These are phyloP conservation scores for Calameuta filiformis DNA, from an alignment of 2,888 invertebrate genomes.

Conservation along the genomic window DNA sequence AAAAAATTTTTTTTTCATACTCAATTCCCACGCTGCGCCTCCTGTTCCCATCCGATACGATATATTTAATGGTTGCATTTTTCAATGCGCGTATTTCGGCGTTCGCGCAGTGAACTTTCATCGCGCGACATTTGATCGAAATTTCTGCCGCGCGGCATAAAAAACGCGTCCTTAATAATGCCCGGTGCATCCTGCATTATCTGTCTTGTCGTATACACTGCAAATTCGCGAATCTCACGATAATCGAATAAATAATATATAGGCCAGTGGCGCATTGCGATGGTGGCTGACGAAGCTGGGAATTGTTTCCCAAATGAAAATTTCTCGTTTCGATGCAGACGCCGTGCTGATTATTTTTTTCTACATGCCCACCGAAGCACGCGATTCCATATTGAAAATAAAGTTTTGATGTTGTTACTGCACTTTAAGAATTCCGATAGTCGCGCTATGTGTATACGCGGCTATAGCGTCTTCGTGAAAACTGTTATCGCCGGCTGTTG, in stretches of 20 bases:
- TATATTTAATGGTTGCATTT: background rate
- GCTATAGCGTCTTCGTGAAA: background rate
- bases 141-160: background rate
- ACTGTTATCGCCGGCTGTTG: background rate
- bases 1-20: background rate
- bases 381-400: background rate
- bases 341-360: too few relatives aligned
- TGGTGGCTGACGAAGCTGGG: conserved; percentile 11
- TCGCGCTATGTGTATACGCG: background rate
- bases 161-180: background rate
- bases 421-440: background rate
- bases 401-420: background rate
- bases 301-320: conserved; percentile 30
- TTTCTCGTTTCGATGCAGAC: conserved; percentile 19
- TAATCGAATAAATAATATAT: conserved; percentile 4
- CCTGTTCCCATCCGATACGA: background rate
- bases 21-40: background rate
- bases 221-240: background rate
- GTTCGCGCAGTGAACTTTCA: background rate
- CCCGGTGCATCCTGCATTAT: background rate
- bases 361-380: too few relatives aligned
- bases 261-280: conserved; percentile 17
- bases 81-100: background rate
- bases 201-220: background rate
- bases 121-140: background rate